phyloP scores from a whole-genome alignment of 30 jellyfish, hydroid and myxozoan species.

The Catostylus mosaicus region DNA sequence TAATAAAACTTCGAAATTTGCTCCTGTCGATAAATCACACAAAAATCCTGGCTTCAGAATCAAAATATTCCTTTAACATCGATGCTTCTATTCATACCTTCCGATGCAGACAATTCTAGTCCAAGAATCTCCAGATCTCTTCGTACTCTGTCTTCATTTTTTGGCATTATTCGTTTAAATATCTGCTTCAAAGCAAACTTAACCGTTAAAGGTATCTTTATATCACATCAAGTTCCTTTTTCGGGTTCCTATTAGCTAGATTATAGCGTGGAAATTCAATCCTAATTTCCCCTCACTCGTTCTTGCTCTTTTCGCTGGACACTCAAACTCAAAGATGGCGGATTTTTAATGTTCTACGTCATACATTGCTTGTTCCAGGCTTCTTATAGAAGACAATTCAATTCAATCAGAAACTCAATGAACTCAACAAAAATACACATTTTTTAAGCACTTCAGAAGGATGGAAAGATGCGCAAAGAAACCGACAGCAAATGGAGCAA shows the following conservation, averaged over 20 bases:
- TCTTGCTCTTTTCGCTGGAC: constrained; percentile 86
- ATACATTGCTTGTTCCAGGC: constrained; percentile 61
- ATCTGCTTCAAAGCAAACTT: constrained; percentile 8
- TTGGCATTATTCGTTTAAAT: constrained; percentile 50
- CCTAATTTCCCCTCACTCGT: neutral
- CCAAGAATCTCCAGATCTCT: constrained; percentile 74
- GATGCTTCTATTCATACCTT: constrained; percentile 39
- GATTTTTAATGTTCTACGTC: constrained; percentile 76
- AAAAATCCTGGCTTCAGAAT: too few relatives aligned
- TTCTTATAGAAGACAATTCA: constrained; percentile 8
- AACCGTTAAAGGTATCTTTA: neutral
- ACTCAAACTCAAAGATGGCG: constrained; percentile 74
- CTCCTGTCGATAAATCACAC: too few relatives aligned
- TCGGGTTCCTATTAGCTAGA: neutral
- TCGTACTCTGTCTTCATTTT: constrained; percentile 64
- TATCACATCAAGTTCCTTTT: neutral
- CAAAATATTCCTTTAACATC: neutral
- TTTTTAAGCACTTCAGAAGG: too few relatives aligned
- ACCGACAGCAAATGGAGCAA: too few relatives aligned
- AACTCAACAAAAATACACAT: too few relatives aligned
- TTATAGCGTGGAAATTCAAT: neutral
- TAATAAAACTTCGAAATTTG: too few relatives aligned
- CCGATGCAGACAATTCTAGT: constrained; percentile 73
- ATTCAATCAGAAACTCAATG: too few relatives aligned
- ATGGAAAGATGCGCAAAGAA: too few relatives aligned